Base-by-base conservation (phyloP, 2,113 vertebrate genomes). In the Rhizomys pruinosus region DNA sequence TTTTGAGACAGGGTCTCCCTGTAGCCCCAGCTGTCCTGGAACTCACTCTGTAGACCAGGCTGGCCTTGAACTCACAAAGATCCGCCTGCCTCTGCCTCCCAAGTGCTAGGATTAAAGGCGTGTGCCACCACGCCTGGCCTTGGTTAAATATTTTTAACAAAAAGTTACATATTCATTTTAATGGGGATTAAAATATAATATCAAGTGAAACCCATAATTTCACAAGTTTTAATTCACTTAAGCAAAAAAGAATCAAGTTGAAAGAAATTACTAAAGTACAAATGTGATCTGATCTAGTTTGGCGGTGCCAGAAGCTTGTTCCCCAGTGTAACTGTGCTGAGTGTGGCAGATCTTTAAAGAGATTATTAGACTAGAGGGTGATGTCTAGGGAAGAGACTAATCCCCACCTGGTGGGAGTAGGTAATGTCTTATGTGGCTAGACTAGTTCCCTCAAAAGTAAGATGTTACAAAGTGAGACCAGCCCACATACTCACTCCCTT, bases 141-240 rank as follows among this genome's bases (percentile, higher is more conserved):
- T 32, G 25, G 25, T 55, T 64, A 47, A 52, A 19, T 82, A 22
- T 34, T n/a, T 80, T 95, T 59, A 84, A 77, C 39, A 84, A 47
- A 79, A 64, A 92, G 42, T 69, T 66, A 72, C 20, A 42, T 9
- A 25, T 52, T 73, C 23, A 27, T 37, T 66, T 87, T 84, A 89
- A 20, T 64, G 47, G 44, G 5, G 25, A 39, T 42, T 68, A 44
- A 82, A 42, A 4, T 7, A 79, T n/a, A 89, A 39, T 86, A 69
- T 74, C 73, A 79, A 72, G 63, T 13, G 57, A 92, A 95, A 87
- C 74, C 34, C 32, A 34, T 44, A 63, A 91, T 80, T 84, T 91
- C 73, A 82, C 25, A 87, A 66, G 37, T 57, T 84, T 84, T 20
- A 85, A 86, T 32, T 76, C 52, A 89, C 42, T 81, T 90, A 81